A percentile compares a stretch with the other conserved stretches of the same genome.
These are phyloP conservation scores for Taxidea taxus DNA, from an alignment of 2,113 vertebrate genomes.

Conservation along the genomic window DNA sequence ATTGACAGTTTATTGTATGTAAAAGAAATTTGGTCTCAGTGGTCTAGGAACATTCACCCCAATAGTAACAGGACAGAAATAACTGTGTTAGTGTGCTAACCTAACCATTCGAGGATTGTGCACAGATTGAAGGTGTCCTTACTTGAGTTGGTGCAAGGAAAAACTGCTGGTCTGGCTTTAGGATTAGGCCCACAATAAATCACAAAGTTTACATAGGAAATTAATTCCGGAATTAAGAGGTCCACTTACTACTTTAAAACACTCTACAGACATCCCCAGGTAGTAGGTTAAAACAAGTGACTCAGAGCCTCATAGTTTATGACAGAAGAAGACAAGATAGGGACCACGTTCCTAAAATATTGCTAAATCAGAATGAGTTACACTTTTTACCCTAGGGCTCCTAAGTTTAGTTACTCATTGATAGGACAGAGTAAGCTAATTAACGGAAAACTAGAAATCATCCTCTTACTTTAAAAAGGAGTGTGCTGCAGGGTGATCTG, in stretches of 20 bases:
- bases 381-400: not conserved
- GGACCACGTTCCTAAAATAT: not conserved
- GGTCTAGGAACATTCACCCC: not conserved
- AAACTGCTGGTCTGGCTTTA: not conserved
- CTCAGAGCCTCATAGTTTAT: not conserved
- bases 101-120: not conserved
- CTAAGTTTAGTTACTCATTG: not conserved
- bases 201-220: not conserved
- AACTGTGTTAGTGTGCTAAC: not conserved
- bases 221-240: not conserved
- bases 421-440: not conserved
- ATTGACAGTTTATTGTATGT: not conserved
- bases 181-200: not conserved
- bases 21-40: not conserved
- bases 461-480: not conserved
- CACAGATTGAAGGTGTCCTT: not conserved
- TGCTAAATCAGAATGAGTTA: not conserved
- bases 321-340: not conserved
- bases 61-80: not conserved
- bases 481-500: not conserved
- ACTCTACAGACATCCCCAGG: not conserved
- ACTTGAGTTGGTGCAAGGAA: not conserved
- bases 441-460: not conserved
- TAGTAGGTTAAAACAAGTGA: not conserved
- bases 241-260: not conserved